Evolutionary conservation across 2,888 invertebrate species (phyloP), one percentile per base, ranked within the genome.

Genomic region (Heliconius aoede): DNA sequence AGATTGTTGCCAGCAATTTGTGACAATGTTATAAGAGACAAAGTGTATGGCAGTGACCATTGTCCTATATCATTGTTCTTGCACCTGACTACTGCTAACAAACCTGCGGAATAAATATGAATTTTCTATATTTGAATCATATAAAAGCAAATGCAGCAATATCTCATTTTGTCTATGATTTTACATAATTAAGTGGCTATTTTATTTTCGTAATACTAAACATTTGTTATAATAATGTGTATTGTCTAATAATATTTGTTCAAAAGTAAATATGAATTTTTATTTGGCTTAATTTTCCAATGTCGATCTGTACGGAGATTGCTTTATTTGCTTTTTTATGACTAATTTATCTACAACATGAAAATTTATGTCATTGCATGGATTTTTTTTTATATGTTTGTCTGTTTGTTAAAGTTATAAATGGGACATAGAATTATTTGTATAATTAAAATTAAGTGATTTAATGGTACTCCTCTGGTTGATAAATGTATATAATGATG

Each of bases 11-110:
- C 96, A 1, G 95, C 97, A 55, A 90, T 99, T 61, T 98, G 98
- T 86, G 99, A 99, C 89, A 97, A 95, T 86, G 95, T 97, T 30
- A 98, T 99, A 82, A 95, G 98, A 69, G 95, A 95, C 75, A 93
- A 97, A 81, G 97, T 99, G 7, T 96, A 95, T 87, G 99, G 99
- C 60, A 99, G 99, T 87, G 99, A 99, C 90, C 99, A 99, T 91
- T 99, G 99, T 88, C 99, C 99, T 0, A 95, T 99, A 82, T 95
- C 97, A 60, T 93, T 98, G 67, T 97, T 97, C 86, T 86, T 97
- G 72, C 95, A 96, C 79, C 84, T 94, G 21, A 91, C 87, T 76
- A 92, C 88, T 64, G 94, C 93, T 3, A 90, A 90, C 78, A 93
- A 93, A 84, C 94, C 93, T 75, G 93, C 93, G 80, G 92, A 93